A percentile compares a stretch with the other conserved stretches of the same genome.
Conservation (phyloP, 2,888 invertebrate species). For the Sphaerophoria taeniata region DNA sequence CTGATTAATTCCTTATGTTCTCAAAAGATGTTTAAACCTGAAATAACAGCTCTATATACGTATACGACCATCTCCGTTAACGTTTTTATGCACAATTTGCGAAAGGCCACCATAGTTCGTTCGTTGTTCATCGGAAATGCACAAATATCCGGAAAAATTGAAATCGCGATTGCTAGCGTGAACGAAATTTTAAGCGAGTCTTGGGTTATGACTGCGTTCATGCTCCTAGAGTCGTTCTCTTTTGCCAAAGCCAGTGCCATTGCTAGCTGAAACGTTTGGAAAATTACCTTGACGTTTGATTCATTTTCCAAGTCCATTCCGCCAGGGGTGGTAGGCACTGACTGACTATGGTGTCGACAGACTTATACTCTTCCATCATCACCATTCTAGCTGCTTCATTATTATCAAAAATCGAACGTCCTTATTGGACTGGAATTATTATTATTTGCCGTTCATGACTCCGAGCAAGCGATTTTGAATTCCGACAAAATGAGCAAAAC, state of each 20-base stretch:
- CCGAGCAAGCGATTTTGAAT: slow-evolving; percentile 30
- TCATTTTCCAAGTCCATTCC: slow-evolving; percentile 27
- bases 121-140: slow-evolving; percentile 36
- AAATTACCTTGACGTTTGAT: slow-evolving; percentile 50
- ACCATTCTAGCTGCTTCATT: neutral
- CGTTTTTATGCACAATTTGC: neutral
- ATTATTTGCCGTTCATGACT: slow-evolving; percentile 26
- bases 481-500: slow-evolving; percentile 26
- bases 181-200: slow-evolving; percentile 29
- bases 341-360: neutral
- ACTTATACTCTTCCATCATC: slow-evolving; percentile 12
- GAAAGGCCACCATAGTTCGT: neutral
- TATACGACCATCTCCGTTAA: neutral
- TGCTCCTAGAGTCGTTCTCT: slow-evolving; percentile 5
- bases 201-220: neutral
- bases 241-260: slow-evolving; percentile 10
- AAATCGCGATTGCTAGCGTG: slow-evolving; percentile 53
- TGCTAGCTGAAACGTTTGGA: slow-evolving; percentile 36
- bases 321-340: neutral
- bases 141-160: slow-evolving; percentile 66
- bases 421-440: slow-evolving; percentile 54
- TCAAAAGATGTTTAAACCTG: slow-evolving; percentile 52
- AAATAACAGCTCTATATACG: neutral
- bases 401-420: slow-evolving; percentile 66
- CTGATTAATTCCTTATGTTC: slow-evolving; percentile 73